Evolutionary conservation across 2,888 invertebrate species (phyloP).

Genomic region (Hyposoter didymator): DNA sequence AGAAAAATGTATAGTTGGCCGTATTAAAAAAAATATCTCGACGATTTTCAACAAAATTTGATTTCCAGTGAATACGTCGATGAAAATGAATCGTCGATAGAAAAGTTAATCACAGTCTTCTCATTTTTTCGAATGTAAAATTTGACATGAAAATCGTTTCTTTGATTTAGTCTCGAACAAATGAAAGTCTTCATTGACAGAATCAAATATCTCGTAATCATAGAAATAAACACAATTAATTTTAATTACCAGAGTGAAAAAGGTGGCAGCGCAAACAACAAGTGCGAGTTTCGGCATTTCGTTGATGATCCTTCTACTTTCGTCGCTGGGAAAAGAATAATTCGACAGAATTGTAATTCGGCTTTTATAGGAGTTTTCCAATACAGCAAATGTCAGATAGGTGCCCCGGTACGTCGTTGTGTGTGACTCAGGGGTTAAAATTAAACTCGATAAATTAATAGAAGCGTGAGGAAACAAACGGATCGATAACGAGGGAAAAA

Average conservation of each 20-base stretch:
- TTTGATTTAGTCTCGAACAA: neutral
- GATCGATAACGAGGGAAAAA: neutral
- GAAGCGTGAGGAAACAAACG: neutral
- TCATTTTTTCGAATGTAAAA: neutral
- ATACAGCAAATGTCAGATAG: neutral
- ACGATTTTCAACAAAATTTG: too few relatives aligned
- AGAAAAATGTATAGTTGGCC: too few relatives aligned
- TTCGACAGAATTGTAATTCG: neutral
- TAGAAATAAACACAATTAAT: neutral
- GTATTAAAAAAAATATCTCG: too few relatives aligned
- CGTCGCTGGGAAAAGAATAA: neutral
- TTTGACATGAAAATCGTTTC: neutral
- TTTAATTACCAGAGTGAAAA: neutral
- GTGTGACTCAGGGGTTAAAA: neutral
- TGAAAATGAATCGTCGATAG: neutral
- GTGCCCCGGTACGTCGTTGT: neutral
- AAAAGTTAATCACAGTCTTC: neutral
- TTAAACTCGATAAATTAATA: neutral
- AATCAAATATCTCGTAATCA: neutral
- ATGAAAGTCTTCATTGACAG: neutral
- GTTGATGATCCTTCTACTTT: neutral
- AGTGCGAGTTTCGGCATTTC: neutral
- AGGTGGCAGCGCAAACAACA: neutral
- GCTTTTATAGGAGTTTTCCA: neutral
- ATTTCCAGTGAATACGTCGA: too few relatives aligned